phyloP scores from a whole-genome alignment of 2,797 vertebrate species.

The Stomatorhinus walkeri region DNA sequence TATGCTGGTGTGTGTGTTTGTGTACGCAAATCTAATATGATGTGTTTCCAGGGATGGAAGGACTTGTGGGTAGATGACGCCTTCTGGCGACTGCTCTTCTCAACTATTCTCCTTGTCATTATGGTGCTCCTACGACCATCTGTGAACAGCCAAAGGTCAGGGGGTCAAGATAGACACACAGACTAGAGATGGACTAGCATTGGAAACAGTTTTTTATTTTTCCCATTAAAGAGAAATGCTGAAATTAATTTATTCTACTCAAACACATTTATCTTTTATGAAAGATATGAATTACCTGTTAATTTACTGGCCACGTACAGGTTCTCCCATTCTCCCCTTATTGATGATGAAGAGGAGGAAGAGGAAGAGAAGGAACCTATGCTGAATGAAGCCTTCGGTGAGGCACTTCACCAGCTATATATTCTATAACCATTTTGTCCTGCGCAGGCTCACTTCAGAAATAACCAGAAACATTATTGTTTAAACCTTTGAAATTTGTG shows the following conservation, averaged over 20 bases:
- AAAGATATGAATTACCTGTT: neutral
- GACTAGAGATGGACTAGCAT: neutral
- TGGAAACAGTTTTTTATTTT: neutral
- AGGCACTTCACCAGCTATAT: constrained; percentile 20
- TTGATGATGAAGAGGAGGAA: constrained; percentile 89
- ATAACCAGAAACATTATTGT: neutral
- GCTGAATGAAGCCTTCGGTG: constrained; percentile 93
- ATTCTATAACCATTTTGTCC: constrained; percentile 3
- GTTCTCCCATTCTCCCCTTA: constrained; percentile 91
- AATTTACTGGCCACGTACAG: constrained; percentile 45
- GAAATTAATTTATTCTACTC: too few relatives aligned
- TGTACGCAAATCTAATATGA: neutral
- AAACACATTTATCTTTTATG: neutral
- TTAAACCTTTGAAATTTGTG: neutral
- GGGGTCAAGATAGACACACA: neutral
- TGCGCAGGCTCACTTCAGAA: neutral
- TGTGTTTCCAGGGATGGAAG: constrained; percentile 75
- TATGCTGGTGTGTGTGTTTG: neutral
- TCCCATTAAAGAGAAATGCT: neutral
- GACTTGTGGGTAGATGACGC: constrained; percentile 94
- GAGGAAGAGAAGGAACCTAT: constrained; percentile 94
- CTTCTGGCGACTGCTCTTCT: constrained; percentile 92
- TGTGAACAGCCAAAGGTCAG: constrained; percentile 88
- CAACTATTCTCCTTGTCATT: constrained; percentile 92
- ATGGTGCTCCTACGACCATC: constrained; percentile 92